Percentiles rank a stretch among this genome's conserved stretches.
Evolutionary conservation across 2,888 invertebrate genomes (phyloP).

Genomic region (Tortricodes alternella): DNA sequence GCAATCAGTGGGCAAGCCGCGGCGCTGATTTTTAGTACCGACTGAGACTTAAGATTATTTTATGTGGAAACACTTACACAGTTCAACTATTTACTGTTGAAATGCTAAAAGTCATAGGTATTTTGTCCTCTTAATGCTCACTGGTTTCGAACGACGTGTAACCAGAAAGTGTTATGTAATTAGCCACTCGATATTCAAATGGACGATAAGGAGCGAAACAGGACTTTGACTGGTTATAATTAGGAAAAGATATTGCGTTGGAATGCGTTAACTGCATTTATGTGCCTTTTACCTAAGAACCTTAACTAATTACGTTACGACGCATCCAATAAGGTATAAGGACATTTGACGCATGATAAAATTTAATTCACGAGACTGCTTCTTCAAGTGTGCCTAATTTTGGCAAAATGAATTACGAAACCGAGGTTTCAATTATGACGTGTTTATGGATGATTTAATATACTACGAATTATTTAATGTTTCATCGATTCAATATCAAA

Average conservation of each 20-base stretch:
- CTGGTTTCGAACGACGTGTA: conserved; percentile 4
- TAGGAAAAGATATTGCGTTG: conserved; percentile 3
- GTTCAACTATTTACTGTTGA: too few relatives aligned
- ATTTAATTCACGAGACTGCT: too few relatives aligned
- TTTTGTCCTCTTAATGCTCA: conserved; percentile 14
- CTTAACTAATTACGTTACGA: conserved; percentile 2
- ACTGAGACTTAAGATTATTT: too few relatives aligned
- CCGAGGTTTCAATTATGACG: background rate
- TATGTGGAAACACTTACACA: too few relatives aligned
- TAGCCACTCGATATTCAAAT: conserved; percentile 16
- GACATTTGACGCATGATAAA: background rate
- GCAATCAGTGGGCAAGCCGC: too few relatives aligned
- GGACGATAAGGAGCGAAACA: conserved; percentile 1
- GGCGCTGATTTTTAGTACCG: too few relatives aligned
- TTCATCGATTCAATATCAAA: conserved; percentile 30
- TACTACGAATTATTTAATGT: background rate
- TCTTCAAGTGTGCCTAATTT: too few relatives aligned
- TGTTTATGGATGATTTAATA: background rate
- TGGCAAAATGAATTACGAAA: too few relatives aligned
- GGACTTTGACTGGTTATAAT: conserved; percentile 9
- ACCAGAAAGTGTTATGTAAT: conserved; percentile 26
- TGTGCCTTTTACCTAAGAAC: background rate
- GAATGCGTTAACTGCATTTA: conserved; percentile 13
- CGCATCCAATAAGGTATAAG: background rate
- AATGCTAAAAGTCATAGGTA: too few relatives aligned